Percentiles rank a stretch among this genome's conserved stretches.
These are phyloP conservation scores for Euura saliciscinereae DNA, from an alignment of 1,140 invertebrate genomes.

Conservation along the genomic window DNA sequence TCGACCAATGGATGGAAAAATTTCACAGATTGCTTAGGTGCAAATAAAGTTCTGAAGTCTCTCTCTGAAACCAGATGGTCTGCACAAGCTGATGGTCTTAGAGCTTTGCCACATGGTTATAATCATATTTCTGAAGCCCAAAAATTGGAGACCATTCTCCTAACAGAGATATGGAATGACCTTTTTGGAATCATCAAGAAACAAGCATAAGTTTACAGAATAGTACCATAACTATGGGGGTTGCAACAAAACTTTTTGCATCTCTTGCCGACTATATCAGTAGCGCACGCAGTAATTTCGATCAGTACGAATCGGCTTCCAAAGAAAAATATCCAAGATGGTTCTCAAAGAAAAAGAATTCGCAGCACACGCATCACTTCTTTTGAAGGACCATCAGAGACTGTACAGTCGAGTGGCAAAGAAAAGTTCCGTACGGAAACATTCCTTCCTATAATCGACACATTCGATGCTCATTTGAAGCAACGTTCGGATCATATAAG, in stretches of 20 bases:
- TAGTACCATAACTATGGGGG: not conserved
- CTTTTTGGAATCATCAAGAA: not conserved
- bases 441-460: not conserved
- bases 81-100: conserved; percentile 15
- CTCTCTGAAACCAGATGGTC: conserved; percentile 21
- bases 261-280: not conserved
- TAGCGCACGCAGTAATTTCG: not conserved
- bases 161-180: not conserved
- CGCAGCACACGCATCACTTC: not conserved
- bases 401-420: not conserved
- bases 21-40: not conserved
- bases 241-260: not conserved
- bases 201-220: not conserved
- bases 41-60: conserved; percentile 18
- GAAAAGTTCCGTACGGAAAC: not conserved
- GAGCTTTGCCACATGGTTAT: not conserved
- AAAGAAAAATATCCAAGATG: not conserved
- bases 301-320: not conserved
- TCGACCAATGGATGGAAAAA: conserved; percentile 28
- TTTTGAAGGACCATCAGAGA: not conserved
- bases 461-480: not conserved
- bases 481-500: not conserved
- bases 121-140: not conserved
- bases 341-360: not conserved
- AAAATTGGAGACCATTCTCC: not conserved